A percentile compares a stretch with the other conserved stretches of the same genome.
phyloP scores from a whole-genome alignment of 2,113 vertebrate species.

The Hystrix cristata region DNA sequence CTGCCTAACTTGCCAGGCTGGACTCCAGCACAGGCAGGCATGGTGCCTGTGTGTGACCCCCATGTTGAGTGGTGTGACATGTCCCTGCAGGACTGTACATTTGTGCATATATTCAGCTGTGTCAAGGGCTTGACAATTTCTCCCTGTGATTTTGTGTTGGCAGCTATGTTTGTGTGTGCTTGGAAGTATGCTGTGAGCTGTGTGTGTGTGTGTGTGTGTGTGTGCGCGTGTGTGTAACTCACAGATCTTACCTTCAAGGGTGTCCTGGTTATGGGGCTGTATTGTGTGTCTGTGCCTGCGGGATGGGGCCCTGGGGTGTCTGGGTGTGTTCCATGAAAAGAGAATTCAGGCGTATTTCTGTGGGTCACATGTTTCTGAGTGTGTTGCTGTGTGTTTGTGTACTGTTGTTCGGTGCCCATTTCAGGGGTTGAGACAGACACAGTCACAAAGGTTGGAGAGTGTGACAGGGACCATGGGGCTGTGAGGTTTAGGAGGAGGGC shows the following conservation, averaged over 20 bases:
- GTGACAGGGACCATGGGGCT: background rate
- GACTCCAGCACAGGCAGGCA: background rate
- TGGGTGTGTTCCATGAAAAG: background rate
- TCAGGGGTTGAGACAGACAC: background rate
- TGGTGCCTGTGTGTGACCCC: background rate
- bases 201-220: too few relatives aligned
- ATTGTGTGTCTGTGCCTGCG: background rate
- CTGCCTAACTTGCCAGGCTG: rapidly evolving
- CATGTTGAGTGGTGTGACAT: too few relatives aligned
- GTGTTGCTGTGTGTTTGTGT: background rate
- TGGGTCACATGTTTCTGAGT: background rate
- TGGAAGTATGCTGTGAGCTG: background rate
- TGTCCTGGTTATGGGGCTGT: background rate
- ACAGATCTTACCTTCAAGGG: background rate
- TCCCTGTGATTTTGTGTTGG: background rate
- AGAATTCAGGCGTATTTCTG: background rate
- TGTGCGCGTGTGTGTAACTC: background rate
- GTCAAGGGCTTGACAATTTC: background rate
- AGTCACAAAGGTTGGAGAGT: background rate
- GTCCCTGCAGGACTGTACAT: background rate
- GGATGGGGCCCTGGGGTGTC: background rate
- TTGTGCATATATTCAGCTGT: background rate
- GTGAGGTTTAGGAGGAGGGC: background rate
- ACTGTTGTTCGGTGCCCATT: background rate
- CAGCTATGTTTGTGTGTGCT: background rate